Evolutionary conservation across 2,888 invertebrate genomes (phyloP).

Genomic region (Psococerastis gibbosa): DNA sequence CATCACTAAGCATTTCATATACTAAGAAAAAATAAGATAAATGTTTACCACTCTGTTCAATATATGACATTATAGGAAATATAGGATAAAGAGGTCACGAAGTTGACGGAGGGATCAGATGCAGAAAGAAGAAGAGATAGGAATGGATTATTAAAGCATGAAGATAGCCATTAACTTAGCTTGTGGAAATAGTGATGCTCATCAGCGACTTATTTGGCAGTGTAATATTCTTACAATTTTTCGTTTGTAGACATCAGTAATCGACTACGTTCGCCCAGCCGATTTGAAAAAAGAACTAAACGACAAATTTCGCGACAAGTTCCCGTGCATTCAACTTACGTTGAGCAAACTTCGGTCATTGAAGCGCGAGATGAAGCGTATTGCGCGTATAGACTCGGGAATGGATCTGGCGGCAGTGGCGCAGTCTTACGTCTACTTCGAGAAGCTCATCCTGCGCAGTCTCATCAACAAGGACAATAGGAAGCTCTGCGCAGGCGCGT

Average conservation of each 20-base stretch:
- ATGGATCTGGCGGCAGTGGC: constrained; percentile 82
- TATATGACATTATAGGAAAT: no score
- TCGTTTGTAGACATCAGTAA: constrained; percentile 72
- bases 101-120: no score
- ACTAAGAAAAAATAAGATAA: no score
- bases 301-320: constrained; percentile 88
- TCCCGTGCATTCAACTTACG: constrained; percentile 85
- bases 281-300: constrained; percentile 93
- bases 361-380: constrained; percentile 88
- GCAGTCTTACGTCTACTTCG: constrained; percentile 96
- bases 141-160: no score
- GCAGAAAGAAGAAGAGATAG: no score
- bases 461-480: constrained; percentile 89
- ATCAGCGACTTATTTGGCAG: no score
- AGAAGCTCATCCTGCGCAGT: constrained; percentile 80
- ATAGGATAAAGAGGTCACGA: no score
- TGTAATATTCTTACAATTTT: no score
- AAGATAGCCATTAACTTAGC: no score
- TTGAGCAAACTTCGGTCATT: constrained; percentile 90
- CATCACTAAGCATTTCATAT: no score
- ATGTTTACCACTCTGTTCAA: no score
- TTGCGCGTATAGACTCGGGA: constrained; percentile 65
- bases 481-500: constrained; percentile 89
- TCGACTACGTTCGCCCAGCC: constrained; percentile 88
- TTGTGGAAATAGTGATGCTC: no score